Evolutionary conservation across 2,888 invertebrate genomes (phyloP), one percentile per base, ranked within the genome.

Genomic region (Gibbula magus): DNA sequence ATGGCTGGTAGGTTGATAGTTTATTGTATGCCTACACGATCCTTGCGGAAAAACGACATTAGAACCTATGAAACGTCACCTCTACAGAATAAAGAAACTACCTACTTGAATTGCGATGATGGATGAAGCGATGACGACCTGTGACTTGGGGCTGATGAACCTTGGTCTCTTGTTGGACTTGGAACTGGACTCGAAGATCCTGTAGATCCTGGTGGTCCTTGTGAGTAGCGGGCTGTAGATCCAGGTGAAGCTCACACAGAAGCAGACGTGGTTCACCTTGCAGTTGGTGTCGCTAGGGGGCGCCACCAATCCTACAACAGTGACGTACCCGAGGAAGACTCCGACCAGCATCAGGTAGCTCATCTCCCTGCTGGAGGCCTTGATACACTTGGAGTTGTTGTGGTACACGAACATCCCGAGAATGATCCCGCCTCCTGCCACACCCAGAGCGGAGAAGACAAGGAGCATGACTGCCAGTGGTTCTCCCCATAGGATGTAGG

Each of bases 311-410:
- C 79, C 22, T 45, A 87, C 81, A 0, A 88, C 81, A 0, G 88
- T 85, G 1, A 87, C 35, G 81, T 87, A 90, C 66, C 88, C 88
- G 10, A 87, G 66, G 22, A 85, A 79, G 18, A 88, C 83, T 7
- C 88, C 91, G 3, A 81, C 79, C 56, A 90, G 82, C 84, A 90
- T 87, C n/a, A 91, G 80, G 77, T 84, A 85, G 70, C 86, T 86
- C 67, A 90, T 85, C 56, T 89, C 90, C 22, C 88, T 79, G 56
- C 88, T 88, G 0, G 88, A 85, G 3, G 91, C 90, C 79, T 90
- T 90, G 78, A 91, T 90, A 35, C 89, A 82, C 7, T 87, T 82
- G 32, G 83, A 80, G 7, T 83, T 73, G 25, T 84, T 79, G 54
- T 79, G 73, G n/a, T 56, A 39, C 25, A 81, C 25, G 70, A 80